Evolutionary conservation across 2,888 invertebrate species (phyloP), one percentile per base, ranked within the genome.

Genomic region (Acrocera orbiculus): DNA sequence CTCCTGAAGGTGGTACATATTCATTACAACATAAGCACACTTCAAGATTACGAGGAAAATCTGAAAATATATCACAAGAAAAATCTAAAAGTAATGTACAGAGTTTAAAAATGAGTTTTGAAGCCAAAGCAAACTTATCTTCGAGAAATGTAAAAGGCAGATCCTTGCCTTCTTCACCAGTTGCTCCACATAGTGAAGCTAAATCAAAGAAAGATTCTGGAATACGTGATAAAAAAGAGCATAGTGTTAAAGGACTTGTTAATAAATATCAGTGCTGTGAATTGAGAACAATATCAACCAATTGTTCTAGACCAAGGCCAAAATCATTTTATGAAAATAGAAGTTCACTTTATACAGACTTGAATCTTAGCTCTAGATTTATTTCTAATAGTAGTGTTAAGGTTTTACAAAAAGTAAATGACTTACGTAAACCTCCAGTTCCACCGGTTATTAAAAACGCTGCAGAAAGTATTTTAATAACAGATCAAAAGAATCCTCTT

Each of bases 71-170:
- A 8, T 5, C 24, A 10, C 22, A 32, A 23, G 9, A 60, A 14
- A 59, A 54, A 41, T 52, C 68, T 38, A 67, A 70, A 27, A 83
- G 86, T 17, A 76, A 79, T 54, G 87, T 87, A 45, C 75, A 76
- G 65, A 81, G 77, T 65, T 70, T 86, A 46, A 83, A 83, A 58
- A 78, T 78, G 54, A 86, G 82, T 56, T 86, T 87, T 56, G 87
- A 89, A 64, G 85, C 86, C 32, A 79, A 79, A 54, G 58, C 58
- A 10, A 37, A 34, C 34, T 17, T 36, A 28, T 35, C 38, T 33
- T 22, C 31, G 24, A 36, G 25, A 16, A 58, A 42, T 48, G n/a
- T 54, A 40, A 63, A 65, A 44, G 63, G 62, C 37, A 53, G 54
- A 38, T 72, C 71, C 51, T 55, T 72, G 41, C 71, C 72, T 11